These are phyloP conservation scores for Boloria selene DNA, from an alignment of 2,888 invertebrate genomes.

Conservation along the genomic window DNA sequence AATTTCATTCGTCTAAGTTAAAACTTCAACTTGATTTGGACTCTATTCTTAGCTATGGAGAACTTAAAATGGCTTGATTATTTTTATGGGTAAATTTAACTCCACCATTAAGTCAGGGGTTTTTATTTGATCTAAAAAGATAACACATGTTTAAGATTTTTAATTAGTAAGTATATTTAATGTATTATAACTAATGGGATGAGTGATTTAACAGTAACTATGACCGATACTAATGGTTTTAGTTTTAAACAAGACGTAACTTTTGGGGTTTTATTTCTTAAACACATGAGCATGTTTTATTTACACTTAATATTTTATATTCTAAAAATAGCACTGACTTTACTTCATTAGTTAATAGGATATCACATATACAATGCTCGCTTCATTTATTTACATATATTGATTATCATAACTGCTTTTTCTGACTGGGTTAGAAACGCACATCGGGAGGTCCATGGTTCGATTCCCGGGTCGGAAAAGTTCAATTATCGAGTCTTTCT, in stretches of 20 bases:
- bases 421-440: too few relatives aligned
- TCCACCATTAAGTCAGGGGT: constrained; percentile 21
- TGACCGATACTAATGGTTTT: background rate
- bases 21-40: constrained; percentile 6
- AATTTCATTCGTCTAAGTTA: constrained; percentile 15
- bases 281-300: too few relatives aligned
- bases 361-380: too few relatives aligned
- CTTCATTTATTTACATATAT: too few relatives aligned
- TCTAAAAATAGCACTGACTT: too few relatives aligned
- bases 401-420: too few relatives aligned
- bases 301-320: too few relatives aligned
- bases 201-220: constrained; percentile 4
- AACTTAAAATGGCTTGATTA: background rate
- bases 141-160: constrained; percentile 33
- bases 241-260: background rate
- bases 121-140: constrained; percentile 33
- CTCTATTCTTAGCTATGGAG: background rate
- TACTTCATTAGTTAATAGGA: too few relatives aligned
- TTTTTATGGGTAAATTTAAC: background rate
- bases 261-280: too few relatives aligned
- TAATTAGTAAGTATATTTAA: constrained; percentile 9
- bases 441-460: too few relatives aligned
- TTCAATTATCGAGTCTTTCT: too few relatives aligned
- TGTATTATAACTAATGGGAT: constrained; percentile 8
- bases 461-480: too few relatives aligned